phyloP scores from a whole-genome alignment of 2,797 vertebrate genomes.

The Florisuga fusca region DNA sequence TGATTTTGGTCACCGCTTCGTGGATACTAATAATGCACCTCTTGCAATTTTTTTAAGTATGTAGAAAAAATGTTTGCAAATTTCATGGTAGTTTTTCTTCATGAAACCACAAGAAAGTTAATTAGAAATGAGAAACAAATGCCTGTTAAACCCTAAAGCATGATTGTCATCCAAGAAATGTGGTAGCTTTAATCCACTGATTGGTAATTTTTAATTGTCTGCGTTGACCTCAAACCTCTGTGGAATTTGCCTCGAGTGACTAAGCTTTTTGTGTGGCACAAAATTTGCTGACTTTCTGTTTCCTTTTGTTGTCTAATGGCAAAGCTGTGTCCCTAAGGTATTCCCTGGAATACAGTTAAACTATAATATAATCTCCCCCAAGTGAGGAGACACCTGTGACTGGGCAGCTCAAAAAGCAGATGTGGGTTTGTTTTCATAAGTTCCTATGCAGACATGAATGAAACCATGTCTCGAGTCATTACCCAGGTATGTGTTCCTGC shows the following conservation, averaged over 20 bases:
- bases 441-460: not conserved
- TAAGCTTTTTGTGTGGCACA: not conserved
- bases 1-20: not conserved
- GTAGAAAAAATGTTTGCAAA: not conserved
- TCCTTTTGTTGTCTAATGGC: not conserved
- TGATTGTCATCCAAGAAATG: not conserved
- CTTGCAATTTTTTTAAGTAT: not conserved
- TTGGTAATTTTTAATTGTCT: constrained; percentile 35
- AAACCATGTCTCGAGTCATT: not conserved
- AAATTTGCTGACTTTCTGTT: not conserved
- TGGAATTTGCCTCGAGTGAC: not conserved
- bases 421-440: not conserved
- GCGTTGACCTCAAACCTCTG: not conserved
- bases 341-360: not conserved
- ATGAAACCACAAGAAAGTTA: not conserved
- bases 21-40: not conserved
- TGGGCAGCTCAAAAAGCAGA: not conserved
- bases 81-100: not conserved
- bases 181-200: not conserved
- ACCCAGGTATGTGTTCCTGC: not conserved
- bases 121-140: not conserved
- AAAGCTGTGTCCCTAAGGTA: not conserved
- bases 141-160: not conserved
- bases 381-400: not conserved
- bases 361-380: not conserved